These are phyloP conservation scores for Phengaris arion DNA, from an alignment of 2,888 invertebrate genomes.

Conservation along the genomic window DNA sequence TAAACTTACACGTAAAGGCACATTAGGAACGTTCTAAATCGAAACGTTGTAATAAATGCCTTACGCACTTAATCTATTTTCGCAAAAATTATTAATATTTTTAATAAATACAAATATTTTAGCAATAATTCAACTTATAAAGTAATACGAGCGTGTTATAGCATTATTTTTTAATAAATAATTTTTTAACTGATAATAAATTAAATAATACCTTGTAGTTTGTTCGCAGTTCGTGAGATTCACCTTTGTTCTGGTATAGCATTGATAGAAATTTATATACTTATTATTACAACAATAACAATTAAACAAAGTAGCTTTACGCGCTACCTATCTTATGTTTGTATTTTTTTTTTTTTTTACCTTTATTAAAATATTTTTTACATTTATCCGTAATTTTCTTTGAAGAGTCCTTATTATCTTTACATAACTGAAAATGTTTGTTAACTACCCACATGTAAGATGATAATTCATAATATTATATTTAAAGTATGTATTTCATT, in stretches of 20 bases:
- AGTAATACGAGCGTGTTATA: not conserved
- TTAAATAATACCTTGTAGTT: not conserved
- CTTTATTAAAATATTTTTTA: not conserved
- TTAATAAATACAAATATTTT: too few relatives aligned
- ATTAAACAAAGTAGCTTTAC: not conserved
- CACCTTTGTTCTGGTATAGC: slow-evolving; percentile 8
- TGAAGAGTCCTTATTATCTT: not conserved
- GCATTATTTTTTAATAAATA: not conserved
- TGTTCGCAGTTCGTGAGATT: not conserved
- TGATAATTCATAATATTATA: too few relatives aligned
- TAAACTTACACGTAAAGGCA: too few relatives aligned
- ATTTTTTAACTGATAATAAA: slow-evolving; percentile 1
- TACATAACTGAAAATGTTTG: not conserved
- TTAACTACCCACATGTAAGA: too few relatives aligned
- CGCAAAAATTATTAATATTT: too few relatives aligned
- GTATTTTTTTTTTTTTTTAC: too few relatives aligned
- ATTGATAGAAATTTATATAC: slow-evolving; percentile 17
- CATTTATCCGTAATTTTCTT: not conserved
- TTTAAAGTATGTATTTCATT: not conserved
- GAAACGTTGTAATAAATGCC: too few relatives aligned
- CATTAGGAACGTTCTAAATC: too few relatives aligned
- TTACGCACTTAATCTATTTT: too few relatives aligned
- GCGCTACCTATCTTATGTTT: not conserved
- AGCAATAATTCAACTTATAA: too few relatives aligned
- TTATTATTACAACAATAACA: not conserved